Conservation (phyloP, 1,140 invertebrate species). For the Ostrea edulis region DNA sequence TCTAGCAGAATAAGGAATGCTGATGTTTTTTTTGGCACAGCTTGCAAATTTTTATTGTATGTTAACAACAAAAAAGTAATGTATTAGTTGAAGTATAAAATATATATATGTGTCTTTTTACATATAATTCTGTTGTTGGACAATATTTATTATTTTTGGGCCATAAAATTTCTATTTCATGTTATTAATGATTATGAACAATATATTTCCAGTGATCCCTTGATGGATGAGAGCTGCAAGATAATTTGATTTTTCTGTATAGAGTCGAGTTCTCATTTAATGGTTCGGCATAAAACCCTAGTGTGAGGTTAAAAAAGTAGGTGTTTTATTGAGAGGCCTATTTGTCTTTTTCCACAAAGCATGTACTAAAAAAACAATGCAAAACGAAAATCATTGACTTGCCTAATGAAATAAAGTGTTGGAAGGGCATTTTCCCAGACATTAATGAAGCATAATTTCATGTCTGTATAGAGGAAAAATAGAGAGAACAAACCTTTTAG, state of each 20-base stretch:
- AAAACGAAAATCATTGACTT: background rate
- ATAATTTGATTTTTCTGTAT: background rate
- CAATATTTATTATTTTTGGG: background rate
- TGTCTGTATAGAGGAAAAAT: background rate
- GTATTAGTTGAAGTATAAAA: too few relatives aligned
- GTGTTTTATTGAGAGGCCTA: background rate
- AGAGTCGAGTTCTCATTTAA: background rate
- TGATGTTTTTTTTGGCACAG: background rate
- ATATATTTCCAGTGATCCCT: background rate
- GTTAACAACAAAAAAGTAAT: background rate
- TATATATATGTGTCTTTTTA: background rate
- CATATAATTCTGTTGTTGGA: background rate
- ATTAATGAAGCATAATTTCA: background rate
- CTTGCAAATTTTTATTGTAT: background rate
- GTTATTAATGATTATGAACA: background rate
- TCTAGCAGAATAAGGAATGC: background rate
- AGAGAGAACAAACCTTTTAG: too few relatives aligned
- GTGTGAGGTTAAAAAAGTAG: background rate
- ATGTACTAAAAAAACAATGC: background rate
- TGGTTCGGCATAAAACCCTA: background rate
- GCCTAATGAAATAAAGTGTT: background rate
- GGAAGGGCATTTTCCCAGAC: background rate
- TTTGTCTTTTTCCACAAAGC: background rate
- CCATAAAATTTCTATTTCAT: slow-evolving; percentile 5
- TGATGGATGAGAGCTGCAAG: background rate